Evolutionary conservation across 2,888 invertebrate species (phyloP).

Genomic region (Nomada flava): DNA sequence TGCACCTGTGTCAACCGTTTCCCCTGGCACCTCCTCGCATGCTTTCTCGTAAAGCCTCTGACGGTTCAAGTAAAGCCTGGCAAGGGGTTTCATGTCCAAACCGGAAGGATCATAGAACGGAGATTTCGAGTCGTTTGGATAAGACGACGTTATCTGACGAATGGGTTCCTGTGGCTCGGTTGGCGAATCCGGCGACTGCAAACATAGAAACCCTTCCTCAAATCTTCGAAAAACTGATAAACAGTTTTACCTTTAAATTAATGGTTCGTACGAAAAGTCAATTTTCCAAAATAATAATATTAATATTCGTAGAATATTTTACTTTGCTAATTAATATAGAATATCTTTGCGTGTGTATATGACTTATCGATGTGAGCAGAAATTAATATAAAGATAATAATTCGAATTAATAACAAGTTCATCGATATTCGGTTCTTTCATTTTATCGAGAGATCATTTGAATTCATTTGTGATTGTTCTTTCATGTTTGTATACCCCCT

Average conservation of each 20-base stretch:
- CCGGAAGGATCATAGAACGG: conserved; percentile 94
- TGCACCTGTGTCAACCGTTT: conserved; percentile 81
- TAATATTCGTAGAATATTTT: too few species aligned
- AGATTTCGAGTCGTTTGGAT: conserved; percentile 95
- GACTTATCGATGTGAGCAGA: too few species aligned
- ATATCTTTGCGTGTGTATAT: too few species aligned
- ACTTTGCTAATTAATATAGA: too few species aligned
- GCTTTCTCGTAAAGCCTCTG: conserved; percentile 90
- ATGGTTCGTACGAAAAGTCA: too few species aligned
- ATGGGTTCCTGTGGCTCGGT: conserved; percentile 93
- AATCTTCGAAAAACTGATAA: background rate
- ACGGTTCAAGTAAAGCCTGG: conserved; percentile 91
- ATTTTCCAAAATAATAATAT: background rate
- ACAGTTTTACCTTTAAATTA: background rate
- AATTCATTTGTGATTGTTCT: background rate
- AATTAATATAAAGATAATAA: too few species aligned
- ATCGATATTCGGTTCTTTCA: too few species aligned
- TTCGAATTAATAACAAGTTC: background rate
- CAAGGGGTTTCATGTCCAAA: conserved; percentile 92
- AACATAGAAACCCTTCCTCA: background rate
- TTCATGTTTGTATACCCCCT: background rate
- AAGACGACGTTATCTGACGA: conserved; percentile 94
- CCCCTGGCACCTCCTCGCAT: conserved; percentile 89
- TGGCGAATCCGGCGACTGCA: conserved; percentile 91
- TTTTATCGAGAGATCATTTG: too few species aligned